These are phyloP conservation scores for Drosophila persimilis DNA, from an alignment of 1,140 invertebrate genomes.

Conservation along the genomic window DNA sequence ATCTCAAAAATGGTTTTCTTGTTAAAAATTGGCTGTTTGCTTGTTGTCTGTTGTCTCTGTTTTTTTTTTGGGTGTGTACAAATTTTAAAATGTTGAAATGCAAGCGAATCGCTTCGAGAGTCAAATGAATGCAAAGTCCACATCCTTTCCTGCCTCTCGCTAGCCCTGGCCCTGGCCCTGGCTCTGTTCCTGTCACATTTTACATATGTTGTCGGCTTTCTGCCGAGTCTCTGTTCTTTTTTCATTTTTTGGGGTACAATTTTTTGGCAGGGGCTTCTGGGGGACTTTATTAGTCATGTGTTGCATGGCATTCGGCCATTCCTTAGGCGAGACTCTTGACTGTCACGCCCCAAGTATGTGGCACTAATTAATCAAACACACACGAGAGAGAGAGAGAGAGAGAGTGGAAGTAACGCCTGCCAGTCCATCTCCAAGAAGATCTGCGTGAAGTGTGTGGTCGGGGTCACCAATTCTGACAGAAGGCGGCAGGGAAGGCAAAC, in stretches of 20 bases:
- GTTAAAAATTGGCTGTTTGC: slow-evolving; percentile 39
- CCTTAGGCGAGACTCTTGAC: slow-evolving; percentile 21
- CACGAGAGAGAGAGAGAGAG: slow-evolving; percentile 1
- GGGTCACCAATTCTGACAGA: too few species aligned
- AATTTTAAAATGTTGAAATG: slow-evolving; percentile 6
- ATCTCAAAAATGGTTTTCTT: slow-evolving; percentile 47
- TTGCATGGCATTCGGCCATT: slow-evolving; percentile 65
- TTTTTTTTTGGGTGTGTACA: slow-evolving; percentile 47
- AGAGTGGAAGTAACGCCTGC: neutral
- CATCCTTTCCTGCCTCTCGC: slow-evolving; percentile 34
- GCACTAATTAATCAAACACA: slow-evolving; percentile 55
- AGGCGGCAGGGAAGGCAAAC: too few species aligned
- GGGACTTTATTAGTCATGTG: slow-evolving; percentile 62
- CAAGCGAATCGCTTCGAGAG: slow-evolving; percentile 35
- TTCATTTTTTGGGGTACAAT: slow-evolving; percentile 16
- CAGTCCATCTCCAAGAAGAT: neutral
- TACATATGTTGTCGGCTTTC: slow-evolving; percentile 67
- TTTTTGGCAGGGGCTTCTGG: slow-evolving; percentile 51
- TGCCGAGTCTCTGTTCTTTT: slow-evolving; percentile 14
- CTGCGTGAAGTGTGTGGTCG: too few species aligned
- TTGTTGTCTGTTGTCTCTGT: slow-evolving; percentile 21
- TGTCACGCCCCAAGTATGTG: slow-evolving; percentile 57
- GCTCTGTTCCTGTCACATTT: slow-evolving; percentile 53
- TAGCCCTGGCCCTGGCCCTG: slow-evolving; percentile 9
- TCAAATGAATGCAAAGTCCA: slow-evolving; percentile 49